Evolutionary conservation across 1,140 invertebrate species (phyloP), one percentile per base, ranked within the genome.

Genomic region (Phortica variegata): DNA sequence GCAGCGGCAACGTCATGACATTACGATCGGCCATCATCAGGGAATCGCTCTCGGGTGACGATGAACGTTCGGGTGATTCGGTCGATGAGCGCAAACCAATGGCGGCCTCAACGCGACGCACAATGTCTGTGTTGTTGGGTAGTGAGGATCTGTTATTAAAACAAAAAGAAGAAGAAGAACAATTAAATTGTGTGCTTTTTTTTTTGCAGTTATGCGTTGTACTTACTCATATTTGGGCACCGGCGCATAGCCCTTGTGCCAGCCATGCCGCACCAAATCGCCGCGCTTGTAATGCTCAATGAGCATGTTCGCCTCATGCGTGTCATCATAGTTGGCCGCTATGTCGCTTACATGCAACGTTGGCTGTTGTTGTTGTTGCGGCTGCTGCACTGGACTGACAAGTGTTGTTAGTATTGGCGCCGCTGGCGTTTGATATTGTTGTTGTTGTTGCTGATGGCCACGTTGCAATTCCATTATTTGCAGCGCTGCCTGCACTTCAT

Each of bases 21-120:
- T 86, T 85, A 32, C 80, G 80, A 40, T 81, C 77, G 2, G 79
- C 78, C 47, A 81, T 78, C 21, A 77, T 77, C 2, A 82, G 61
- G 37, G 82, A 82, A 10, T 83, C 73, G 16, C 83, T 79, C 56
- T 82, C 81, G 2, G 78, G 87, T 40, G 83, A 83, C 2, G 82
- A 78, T 16, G 81, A 82, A 3, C 82, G 81, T 58, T 78, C 80
- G 0, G 81, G 81, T 13, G 81, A 81, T 48, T 65, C 71, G 0
- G 73, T 65, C n/a, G 62, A 65, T 5, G 86, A 87, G 23, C 82
- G 83, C 0, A 87, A 83, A 2, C 80, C 80, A 6, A 82, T 81
- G 4, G 85, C 85, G 2, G 86, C 86, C 71, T 88, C 87, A 6
- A 88, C 86, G 40, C 85, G 80, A 40, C 84, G 81, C 45, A 87